A percentile compares a stretch with the other conserved stretches of the same genome.
Conservation (phyloP, 2,113 vertebrate genomes). For the Gopherus flavomarginatus region DNA sequence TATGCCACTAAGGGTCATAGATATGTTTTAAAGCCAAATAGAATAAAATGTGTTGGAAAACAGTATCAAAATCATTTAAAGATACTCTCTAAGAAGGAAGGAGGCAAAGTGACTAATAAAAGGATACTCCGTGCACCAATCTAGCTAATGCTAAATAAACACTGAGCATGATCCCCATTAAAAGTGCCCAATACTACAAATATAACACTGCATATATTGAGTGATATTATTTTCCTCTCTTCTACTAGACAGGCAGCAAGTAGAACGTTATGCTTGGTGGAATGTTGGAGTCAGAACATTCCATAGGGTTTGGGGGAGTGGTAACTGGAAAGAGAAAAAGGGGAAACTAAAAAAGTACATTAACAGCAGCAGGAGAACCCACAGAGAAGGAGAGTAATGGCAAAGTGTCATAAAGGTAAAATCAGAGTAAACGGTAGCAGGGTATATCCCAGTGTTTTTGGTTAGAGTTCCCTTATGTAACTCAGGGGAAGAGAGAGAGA, state of each 20-base stretch:
- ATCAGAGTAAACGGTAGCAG: neutral
- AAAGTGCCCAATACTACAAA: neutral
- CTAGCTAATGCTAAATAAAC: neutral
- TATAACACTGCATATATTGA: neutral
- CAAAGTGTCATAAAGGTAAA: neutral
- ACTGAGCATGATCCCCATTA: neutral
- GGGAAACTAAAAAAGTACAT: neutral
- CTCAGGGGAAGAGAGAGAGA: neutral
- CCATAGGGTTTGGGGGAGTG: slow-evolving; percentile 42
- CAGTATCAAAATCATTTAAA: neutral
- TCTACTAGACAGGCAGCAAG: neutral
- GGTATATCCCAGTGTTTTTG: neutral
- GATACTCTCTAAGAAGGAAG: neutral
- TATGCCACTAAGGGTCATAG: neutral
- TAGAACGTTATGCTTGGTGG: slow-evolving; percentile 39
- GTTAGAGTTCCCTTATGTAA: neutral
- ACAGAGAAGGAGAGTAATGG: neutral
- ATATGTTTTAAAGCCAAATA: neutral
- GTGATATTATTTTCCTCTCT: slow-evolving; percentile 35
- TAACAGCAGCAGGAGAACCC: neutral
- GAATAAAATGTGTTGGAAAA: neutral
- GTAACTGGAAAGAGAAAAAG: slow-evolving; percentile 33
- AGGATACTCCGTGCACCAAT: neutral
- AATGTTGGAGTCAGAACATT: slow-evolving; percentile 60
- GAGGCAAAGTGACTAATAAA: neutral